These are phyloP conservation scores for Laothoe populi DNA, from an alignment of 2,888 invertebrate genomes.

Conservation along the genomic window DNA sequence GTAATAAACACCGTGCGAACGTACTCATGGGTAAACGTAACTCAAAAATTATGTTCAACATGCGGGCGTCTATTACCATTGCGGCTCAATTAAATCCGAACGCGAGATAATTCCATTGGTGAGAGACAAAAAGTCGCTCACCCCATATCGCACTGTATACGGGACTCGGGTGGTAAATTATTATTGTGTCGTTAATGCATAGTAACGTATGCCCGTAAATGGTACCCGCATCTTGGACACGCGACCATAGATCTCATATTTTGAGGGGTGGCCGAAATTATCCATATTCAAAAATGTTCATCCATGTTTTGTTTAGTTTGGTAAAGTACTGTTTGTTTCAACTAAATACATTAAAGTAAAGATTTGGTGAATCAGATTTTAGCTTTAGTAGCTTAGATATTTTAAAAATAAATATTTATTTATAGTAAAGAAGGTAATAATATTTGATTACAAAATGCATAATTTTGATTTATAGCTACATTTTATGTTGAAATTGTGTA, in stretches of 20 bases:
- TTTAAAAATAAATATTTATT: too few species aligned
- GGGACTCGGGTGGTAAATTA: slow-evolving; percentile 63
- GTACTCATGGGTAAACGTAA: not conserved
- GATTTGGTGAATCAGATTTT: too few species aligned
- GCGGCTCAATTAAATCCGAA: slow-evolving; percentile 26
- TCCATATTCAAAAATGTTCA: too few species aligned
- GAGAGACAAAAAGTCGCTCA: slow-evolving; percentile 22
- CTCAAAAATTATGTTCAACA: slow-evolving; percentile 8
- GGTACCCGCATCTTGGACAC: slow-evolving; percentile 59
- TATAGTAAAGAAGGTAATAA: too few species aligned
- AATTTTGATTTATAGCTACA: too few species aligned
- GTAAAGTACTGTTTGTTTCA: too few species aligned
- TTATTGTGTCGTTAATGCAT: slow-evolving; percentile 70
- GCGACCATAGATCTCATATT: slow-evolving; percentile 41
- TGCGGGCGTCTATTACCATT: slow-evolving; percentile 36
- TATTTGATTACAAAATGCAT: too few species aligned
- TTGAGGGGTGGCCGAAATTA: not conserved
- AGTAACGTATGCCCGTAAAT: slow-evolving; percentile 26
- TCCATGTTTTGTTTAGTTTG: too few species aligned
- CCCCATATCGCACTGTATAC: slow-evolving; percentile 43
- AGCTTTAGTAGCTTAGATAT: too few species aligned
- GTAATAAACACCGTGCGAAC: slow-evolving; percentile 15
- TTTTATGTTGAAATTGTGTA: not conserved
- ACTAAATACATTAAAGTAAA: too few species aligned
- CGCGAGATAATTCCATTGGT: slow-evolving; percentile 15